These are phyloP conservation scores for Sebastes oblongus DNA, from an alignment of 2,797 vertebrate species.

Conservation along the genomic window DNA sequence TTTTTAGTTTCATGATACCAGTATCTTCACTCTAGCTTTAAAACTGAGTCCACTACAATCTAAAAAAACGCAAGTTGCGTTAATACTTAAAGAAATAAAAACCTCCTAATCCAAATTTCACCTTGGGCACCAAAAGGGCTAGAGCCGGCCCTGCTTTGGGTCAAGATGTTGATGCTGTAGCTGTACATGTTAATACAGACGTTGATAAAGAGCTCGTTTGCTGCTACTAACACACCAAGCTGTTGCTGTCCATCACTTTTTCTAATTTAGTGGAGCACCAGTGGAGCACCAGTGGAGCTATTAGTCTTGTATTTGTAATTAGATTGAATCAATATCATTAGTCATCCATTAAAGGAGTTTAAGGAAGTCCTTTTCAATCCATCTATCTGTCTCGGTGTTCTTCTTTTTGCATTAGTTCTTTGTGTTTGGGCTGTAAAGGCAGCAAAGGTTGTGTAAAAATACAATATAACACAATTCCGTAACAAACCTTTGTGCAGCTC, in stretches of 20 bases:
- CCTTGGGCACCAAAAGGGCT: too few relatives aligned
- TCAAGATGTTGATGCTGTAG: background rate
- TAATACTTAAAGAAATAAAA: too few relatives aligned
- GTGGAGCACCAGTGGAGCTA: conserved; percentile 34
- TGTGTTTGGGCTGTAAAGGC: background rate
- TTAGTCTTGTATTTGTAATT: conserved; percentile 66
- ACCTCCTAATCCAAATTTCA: too few relatives aligned
- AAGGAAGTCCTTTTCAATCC: conserved; percentile 50
- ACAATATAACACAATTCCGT: background rate
- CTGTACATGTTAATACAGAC: background rate
- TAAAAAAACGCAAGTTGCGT: too few relatives aligned
- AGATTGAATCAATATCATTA: conserved; percentile 70
- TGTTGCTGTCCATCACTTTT: conserved; percentile 43
- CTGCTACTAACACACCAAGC: conserved; percentile 9
- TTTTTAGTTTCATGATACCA: too few relatives aligned
- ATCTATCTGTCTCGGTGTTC: conserved; percentile 10
- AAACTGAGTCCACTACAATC: too few relatives aligned
- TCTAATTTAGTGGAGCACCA: conserved; percentile 42
- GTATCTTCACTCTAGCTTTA: too few relatives aligned
- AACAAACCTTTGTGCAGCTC: background rate
- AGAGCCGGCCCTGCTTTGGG: too few relatives aligned
- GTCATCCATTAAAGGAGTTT: conserved; percentile 62
- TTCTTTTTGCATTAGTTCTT: conserved; percentile 3
- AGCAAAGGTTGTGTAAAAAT: background rate
- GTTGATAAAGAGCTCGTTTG: conserved; percentile 24